These are phyloP conservation scores for Caenorhabditis uteleia DNA, from an alignment of 2,888 invertebrate species.

Conservation along the genomic window DNA sequence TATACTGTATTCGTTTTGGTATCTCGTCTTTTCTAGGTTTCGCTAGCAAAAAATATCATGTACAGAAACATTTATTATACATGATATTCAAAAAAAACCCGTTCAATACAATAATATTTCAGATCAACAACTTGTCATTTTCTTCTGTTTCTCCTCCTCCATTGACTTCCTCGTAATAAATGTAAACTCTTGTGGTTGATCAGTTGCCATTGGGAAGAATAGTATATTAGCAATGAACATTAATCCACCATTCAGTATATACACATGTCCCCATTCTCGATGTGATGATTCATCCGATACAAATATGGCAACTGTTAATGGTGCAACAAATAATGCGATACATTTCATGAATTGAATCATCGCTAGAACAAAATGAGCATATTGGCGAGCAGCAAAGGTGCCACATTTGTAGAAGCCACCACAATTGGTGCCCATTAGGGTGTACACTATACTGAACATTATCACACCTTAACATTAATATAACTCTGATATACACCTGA, in stretches of 20 bases:
- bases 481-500: no score
- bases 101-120: background rate
- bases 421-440: conserved; percentile 59
- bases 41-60: no score
- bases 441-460: conserved; percentile 53
- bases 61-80: no score
- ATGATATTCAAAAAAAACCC: background rate
- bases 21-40: no score
- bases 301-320: conserved; percentile 52
- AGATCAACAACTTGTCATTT: no score
- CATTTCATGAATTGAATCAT: conserved; percentile 65
- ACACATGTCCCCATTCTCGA: conserved; percentile 43
- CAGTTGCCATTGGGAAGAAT: conserved; percentile 54
- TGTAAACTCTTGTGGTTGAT: conserved; percentile 55
- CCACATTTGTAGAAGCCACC: conserved; percentile 67
- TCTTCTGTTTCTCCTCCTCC: conserved; percentile 30
- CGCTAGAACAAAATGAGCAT: conserved; percentile 60
- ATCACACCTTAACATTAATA: conserved; percentile 14
- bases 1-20: no score
- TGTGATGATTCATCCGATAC: conserved; percentile 47
- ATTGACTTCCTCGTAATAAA: conserved; percentile 45
- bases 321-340: conserved; percentile 60
- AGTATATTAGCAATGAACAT: conserved; percentile 47
- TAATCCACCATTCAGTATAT: conserved; percentile 43
- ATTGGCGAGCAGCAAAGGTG: conserved; percentile 57